Evolutionary conservation across 2,797 vertebrate species (phyloP).

Genomic region (Parambassis ranga): DNA sequence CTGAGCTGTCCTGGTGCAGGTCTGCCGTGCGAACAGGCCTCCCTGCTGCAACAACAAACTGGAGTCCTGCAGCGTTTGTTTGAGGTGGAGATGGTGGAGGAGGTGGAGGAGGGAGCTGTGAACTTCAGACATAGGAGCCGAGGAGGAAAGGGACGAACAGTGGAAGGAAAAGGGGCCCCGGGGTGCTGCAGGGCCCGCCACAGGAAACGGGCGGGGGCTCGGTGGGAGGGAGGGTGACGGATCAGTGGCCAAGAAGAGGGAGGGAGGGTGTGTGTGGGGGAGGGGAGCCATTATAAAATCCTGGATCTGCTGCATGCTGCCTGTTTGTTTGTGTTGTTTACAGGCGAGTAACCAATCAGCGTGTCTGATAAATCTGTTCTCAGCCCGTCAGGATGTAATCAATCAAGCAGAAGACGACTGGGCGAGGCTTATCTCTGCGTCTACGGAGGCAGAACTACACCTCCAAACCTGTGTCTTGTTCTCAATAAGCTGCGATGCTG

Average conservation of each 20-base stretch:
- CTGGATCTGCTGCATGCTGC: background rate
- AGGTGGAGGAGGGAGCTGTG: background rate
- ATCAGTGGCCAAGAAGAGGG: constrained; percentile 6
- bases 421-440: too few relatives aligned
- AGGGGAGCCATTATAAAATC: background rate
- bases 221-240: background rate
- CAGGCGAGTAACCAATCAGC: background rate
- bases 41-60: constrained; percentile 47
- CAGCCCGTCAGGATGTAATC: background rate
- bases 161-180: constrained; percentile 50
- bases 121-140: constrained; percentile 26
- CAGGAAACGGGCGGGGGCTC: constrained; percentile 51
- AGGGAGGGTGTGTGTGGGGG: background rate
- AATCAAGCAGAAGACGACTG: background rate
- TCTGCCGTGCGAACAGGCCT: constrained; percentile 48
- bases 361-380: background rate
- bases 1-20: constrained; percentile 26
- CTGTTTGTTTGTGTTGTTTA: too few relatives aligned
- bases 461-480: too few relatives aligned
- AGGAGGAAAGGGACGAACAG: constrained; percentile 51
- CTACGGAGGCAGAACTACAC: too few relatives aligned
- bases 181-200: constrained; percentile 47
- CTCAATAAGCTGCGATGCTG: too few relatives aligned
- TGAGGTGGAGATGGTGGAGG: constrained; percentile 8
- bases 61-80: constrained; percentile 50